phyloP scores from a whole-genome alignment of 2,888 invertebrate genomes.

The Drosophila prostipennis region DNA sequence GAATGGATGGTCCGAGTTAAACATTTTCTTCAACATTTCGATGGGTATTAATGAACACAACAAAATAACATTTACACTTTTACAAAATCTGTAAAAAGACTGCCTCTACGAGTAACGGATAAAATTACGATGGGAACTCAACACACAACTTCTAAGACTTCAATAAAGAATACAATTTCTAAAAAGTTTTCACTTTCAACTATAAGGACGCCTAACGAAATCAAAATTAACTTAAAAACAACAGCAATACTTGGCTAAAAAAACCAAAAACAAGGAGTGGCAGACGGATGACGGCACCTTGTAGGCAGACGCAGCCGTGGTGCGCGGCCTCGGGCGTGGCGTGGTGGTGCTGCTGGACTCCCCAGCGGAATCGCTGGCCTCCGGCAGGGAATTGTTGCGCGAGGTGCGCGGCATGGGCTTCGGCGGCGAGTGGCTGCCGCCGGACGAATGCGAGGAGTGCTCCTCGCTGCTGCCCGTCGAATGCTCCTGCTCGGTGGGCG shows the following conservation, averaged over 20 bases:
- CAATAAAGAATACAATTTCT: too few relatives aligned
- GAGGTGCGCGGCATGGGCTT: constrained; percentile 93
- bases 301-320: constrained; percentile 89
- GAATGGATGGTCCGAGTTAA: too few relatives aligned
- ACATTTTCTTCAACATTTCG: too few relatives aligned
- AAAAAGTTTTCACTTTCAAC: too few relatives aligned
- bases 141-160: too few relatives aligned
- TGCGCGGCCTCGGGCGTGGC: constrained; percentile 88
- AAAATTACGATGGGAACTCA: too few relatives aligned
- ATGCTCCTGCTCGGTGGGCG: constrained; percentile 81
- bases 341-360: constrained; percentile 61
- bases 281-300: constrained; percentile 86
- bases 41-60: too few relatives aligned
- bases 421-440: constrained; percentile 86
- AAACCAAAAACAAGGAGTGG: background rate
- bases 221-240: background rate
- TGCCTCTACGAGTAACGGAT: too few relatives aligned
- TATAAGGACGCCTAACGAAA: background rate
- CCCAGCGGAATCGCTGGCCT: constrained; percentile 84
- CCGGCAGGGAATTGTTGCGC: constrained; percentile 89
- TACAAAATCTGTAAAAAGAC: too few relatives aligned
- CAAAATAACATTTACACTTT: too few relatives aligned
- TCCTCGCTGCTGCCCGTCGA: constrained; percentile 83
- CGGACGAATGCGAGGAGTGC: constrained; percentile 69
- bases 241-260: background rate